phyloP scores from a whole-genome alignment of 2,888 invertebrate genomes.

The Plebejus argus region DNA sequence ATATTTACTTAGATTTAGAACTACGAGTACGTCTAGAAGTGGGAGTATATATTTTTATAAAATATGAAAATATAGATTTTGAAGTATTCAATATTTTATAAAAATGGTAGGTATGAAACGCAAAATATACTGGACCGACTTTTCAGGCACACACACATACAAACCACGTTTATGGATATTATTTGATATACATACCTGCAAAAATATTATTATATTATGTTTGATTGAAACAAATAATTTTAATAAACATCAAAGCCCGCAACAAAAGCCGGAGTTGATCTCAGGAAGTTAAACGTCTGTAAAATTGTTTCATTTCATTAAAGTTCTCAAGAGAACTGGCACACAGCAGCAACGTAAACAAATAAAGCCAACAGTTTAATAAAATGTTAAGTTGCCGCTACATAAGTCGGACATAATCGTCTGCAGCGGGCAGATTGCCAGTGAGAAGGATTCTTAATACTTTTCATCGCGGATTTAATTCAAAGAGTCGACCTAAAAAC shows the following conservation, averaged over 20 bases:
- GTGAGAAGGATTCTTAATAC: conserved; percentile 57
- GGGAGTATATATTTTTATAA: too few species aligned
- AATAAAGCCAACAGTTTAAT: conserved; percentile 40
- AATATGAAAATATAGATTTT: too few species aligned
- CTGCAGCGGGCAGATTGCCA: conserved; percentile 58
- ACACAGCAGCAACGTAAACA: conserved; percentile 8
- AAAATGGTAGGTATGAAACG: too few species aligned
- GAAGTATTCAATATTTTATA: too few species aligned
- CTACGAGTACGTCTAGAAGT: too few species aligned
- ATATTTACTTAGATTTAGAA: too few species aligned
- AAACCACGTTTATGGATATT: too few species aligned
- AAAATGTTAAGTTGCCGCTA: conserved; percentile 48
- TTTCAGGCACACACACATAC: too few species aligned
- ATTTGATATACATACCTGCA: too few species aligned
- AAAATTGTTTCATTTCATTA: background rate
- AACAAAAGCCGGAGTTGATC: background rate
- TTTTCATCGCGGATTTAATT: conserved; percentile 51
- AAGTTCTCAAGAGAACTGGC: background rate
- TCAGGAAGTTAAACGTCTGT: background rate
- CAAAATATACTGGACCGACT: too few species aligned
- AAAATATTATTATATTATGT: too few species aligned
- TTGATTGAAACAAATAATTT: too few species aligned
- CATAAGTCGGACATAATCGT: conserved; percentile 57
- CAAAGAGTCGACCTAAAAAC: conserved; percentile 32
- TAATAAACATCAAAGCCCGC: background rate